A percentile compares a stretch with the other conserved stretches of the same genome.
These are phyloP conservation scores for Morus bassanus DNA, from an alignment of 2,797 vertebrate species.

Conservation along the genomic window DNA sequence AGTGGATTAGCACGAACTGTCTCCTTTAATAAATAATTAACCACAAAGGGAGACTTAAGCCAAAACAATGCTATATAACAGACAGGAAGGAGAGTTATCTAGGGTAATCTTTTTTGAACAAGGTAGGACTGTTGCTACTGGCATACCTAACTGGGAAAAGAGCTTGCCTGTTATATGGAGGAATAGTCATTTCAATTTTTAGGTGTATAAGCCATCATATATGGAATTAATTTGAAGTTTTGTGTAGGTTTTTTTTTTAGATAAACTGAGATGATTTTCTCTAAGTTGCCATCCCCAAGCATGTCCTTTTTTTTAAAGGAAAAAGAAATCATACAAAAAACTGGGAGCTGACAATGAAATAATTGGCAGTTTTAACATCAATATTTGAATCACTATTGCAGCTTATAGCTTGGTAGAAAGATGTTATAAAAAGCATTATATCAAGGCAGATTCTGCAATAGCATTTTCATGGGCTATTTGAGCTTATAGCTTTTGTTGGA, in stretches of 20 bases:
- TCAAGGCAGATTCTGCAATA: background rate
- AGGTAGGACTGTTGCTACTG: background rate
- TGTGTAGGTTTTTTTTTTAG: background rate
- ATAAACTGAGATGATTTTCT: background rate
- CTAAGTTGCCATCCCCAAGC: rapidly evolving
- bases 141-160: background rate
- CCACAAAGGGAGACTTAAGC: constrained; percentile 1
- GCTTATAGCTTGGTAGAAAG: background rate
- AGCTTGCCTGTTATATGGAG: background rate
- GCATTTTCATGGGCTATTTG: background rate
- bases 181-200: background rate
- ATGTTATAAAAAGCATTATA: background rate
- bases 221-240: background rate
- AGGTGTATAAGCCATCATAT: background rate
- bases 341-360: background rate
- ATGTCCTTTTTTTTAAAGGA: background rate
- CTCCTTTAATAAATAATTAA: constrained; percentile 33
- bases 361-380: background rate
- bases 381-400: background rate
- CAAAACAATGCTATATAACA: background rate
- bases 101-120: background rate
- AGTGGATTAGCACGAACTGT: background rate
- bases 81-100: background rate
- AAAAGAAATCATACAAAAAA: background rate
- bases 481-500: background rate